Percentiles rank a stretch among this genome's conserved stretches.
These are phyloP conservation scores for Chrysaora quinquecirrha DNA, from an alignment of 30 jellyfish, hydroid and myxozoan species.

Conservation along the genomic window DNA sequence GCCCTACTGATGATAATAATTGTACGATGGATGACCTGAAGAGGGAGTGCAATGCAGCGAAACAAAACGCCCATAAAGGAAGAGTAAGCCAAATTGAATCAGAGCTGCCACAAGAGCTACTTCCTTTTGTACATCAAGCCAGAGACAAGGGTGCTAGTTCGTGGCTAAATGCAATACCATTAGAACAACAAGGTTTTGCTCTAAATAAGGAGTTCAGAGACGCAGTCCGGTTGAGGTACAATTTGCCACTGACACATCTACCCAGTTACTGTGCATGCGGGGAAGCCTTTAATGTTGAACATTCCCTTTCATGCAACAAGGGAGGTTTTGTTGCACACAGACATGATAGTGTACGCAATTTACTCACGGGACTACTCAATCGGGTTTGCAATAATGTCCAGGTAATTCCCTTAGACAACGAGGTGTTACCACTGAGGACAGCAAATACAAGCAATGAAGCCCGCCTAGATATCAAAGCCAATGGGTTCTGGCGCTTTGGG, in stretches of 20 bases:
- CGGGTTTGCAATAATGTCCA: constrained; percentile 11
- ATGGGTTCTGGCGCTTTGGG: constrained; percentile 6
- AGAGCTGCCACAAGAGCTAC: constrained; percentile 17
- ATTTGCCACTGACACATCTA: not conserved
- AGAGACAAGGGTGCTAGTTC: constrained; percentile 3
- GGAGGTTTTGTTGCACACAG: not conserved
- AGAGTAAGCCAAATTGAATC: not conserved
- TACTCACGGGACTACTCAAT: not conserved
- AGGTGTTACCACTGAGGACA: constrained; percentile 2
- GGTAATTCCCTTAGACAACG: constrained; percentile 6
- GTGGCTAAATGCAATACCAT: constrained; percentile 8
- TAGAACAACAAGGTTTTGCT: no score
- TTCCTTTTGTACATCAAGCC: constrained; percentile 5
- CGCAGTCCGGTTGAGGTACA: constrained; percentile 1
- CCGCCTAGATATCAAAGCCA: constrained; percentile 8
- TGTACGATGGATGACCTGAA: constrained; percentile 9
- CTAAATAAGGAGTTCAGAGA: not conserved
- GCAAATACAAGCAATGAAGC: constrained; percentile 14
- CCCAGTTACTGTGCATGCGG: not conserved
- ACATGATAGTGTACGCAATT: not conserved
- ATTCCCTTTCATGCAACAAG: not conserved
- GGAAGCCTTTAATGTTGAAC: not conserved
- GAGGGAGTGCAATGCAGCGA: constrained; percentile 1
- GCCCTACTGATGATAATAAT: constrained; percentile 13
- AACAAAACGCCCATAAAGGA: constrained; percentile 12